Percentiles rank a stretch among this genome's conserved stretches.
Conservation (phyloP, 2,797 vertebrate genomes). For the Sternarchorhynchus goeldii region DNA sequence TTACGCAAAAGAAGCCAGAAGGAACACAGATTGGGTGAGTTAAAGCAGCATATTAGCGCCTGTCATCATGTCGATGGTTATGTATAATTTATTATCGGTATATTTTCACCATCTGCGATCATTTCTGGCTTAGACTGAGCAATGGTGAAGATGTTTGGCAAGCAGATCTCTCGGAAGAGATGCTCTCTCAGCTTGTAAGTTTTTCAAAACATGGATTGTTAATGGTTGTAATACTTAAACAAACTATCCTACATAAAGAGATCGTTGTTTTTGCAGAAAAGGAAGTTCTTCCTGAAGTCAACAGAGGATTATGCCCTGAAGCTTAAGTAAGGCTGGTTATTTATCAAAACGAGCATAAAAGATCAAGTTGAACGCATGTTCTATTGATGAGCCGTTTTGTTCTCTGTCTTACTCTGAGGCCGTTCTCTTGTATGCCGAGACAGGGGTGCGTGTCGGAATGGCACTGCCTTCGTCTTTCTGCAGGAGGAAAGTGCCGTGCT, state of each 20-base stretch:
- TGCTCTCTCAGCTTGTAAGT: slow-evolving; percentile 64
- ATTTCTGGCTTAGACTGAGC: slow-evolving; percentile 64
- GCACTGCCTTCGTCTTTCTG: slow-evolving; percentile 59
- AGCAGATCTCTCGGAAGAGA: slow-evolving; percentile 62
- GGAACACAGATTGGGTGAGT: slow-evolving; percentile 66
- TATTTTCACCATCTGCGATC: neutral
- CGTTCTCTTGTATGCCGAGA: neutral
- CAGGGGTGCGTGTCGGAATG: slow-evolving; percentile 64
- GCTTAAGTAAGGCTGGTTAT: slow-evolving; percentile 64
- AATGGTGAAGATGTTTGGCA: slow-evolving; percentile 72
- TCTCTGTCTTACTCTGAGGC: neutral
- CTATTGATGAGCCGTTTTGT: neutral
- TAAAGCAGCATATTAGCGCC: neutral
- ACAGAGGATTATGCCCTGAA: slow-evolving; percentile 67
- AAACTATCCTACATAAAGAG: neutral
- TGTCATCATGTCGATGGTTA: neutral
- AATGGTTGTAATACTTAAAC: neutral
- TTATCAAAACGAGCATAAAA: neutral
- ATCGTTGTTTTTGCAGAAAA: slow-evolving; percentile 57
- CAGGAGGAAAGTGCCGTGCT: slow-evolving; percentile 57
- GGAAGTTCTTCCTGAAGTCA: slow-evolving; percentile 63
- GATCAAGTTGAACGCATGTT: neutral
- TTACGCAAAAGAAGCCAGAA: slow-evolving; percentile 54
- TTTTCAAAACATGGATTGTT: neutral
- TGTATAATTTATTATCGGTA: neutral